Evolutionary conservation across 1,140 invertebrate species (phyloP).

Genomic region (Campoletis sonorensis): DNA sequence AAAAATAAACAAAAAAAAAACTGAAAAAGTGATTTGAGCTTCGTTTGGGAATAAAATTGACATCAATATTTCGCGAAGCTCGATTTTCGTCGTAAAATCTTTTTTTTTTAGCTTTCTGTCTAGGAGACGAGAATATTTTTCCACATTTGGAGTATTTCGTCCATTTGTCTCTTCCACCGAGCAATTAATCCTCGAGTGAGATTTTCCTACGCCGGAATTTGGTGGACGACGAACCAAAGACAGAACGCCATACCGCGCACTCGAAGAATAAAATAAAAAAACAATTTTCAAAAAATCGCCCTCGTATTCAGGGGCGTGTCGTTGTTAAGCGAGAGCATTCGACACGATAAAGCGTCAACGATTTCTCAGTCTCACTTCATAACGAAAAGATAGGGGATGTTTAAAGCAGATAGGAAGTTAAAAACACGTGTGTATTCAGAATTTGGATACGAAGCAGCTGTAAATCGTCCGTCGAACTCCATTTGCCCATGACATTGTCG

Average conservation of each 20-base stretch:
- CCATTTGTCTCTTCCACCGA: constrained; percentile 58
- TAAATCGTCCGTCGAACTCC: background rate
- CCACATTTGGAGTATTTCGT: constrained; percentile 54
- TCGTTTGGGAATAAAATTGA: no score
- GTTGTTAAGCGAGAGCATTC: constrained; percentile 29
- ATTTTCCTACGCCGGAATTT: constrained; percentile 1
- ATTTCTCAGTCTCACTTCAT: constrained; percentile 60
- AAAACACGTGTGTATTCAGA: constrained; percentile 28
- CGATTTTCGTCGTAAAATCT: background rate
- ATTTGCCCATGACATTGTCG: background rate
- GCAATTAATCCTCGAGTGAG: constrained; percentile 57
- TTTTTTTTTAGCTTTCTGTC: background rate
- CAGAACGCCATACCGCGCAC: constrained; percentile 5
- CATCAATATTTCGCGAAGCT: background rate
- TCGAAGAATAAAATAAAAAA: background rate
- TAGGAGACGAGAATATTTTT: background rate
- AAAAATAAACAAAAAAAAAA: no score
- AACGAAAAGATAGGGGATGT: constrained; percentile 56
- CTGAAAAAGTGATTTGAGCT: no score
- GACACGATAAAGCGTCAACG: constrained; percentile 56
- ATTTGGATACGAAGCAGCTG: constrained; percentile 45
- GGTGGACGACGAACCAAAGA: constrained; percentile 3
- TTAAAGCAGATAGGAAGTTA: constrained; percentile 43
- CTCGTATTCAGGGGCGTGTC: background rate
- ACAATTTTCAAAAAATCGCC: constrained; percentile 1